Percentiles rank a stretch among this genome's conserved stretches.
phyloP scores from a whole-genome alignment of 2,888 invertebrate species.

The Cantharis nigra region DNA sequence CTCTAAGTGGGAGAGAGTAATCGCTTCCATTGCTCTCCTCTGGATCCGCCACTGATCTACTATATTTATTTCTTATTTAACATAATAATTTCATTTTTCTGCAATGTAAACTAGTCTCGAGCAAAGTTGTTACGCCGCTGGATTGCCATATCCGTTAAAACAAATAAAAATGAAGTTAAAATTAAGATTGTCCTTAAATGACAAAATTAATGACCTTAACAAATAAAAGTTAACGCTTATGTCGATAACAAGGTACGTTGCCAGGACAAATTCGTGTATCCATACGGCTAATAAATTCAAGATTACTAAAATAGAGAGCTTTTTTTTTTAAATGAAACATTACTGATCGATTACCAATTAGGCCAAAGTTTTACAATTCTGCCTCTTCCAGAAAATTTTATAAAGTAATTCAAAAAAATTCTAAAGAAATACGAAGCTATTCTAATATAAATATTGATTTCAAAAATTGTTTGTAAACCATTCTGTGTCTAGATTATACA shows the following conservation, averaged over 20 bases:
- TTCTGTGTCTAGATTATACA: too few relatives aligned
- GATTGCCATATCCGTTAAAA: neutral
- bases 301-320: neutral
- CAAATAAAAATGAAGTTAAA: neutral
- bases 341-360: neutral
- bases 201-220: neutral
- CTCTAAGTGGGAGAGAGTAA: too few relatives aligned
- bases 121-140: too few relatives aligned
- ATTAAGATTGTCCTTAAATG: neutral
- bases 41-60: too few relatives aligned
- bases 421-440: too few relatives aligned
- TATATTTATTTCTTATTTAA: too few relatives aligned
- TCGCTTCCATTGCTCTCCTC: too few relatives aligned
- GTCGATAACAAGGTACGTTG: neutral
- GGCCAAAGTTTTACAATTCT: neutral
- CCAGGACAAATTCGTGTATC: neutral
- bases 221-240: neutral
- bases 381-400: neutral
- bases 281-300: neutral
- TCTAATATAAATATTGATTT: too few relatives aligned
- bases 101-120: too few relatives aligned
- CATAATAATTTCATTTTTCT: too few relatives aligned
- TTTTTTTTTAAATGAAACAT: neutral
- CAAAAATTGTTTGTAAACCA: too few relatives aligned
- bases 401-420: too few relatives aligned